These are phyloP conservation scores for Phortica magna DNA, from an alignment of 2,888 invertebrate species.

Conservation along the genomic window DNA sequence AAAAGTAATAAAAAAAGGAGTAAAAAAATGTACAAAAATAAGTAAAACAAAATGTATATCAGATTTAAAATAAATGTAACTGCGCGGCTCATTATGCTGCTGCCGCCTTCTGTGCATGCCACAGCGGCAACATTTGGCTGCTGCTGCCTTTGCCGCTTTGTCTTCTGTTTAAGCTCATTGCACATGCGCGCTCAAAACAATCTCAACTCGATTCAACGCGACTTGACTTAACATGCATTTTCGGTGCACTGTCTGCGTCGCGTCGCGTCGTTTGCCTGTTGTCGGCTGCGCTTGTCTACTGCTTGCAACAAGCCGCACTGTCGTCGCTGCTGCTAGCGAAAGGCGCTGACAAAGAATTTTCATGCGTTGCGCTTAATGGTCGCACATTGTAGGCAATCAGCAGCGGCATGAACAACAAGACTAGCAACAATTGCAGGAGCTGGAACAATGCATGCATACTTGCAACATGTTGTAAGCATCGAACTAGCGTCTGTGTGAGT, in stretches of 20 bases:
- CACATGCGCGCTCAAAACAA: conserved; percentile 27
- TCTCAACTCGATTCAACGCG: conserved; percentile 8
- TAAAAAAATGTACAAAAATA: conserved; percentile 34
- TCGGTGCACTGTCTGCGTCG: conserved; percentile 11
- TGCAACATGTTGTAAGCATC: neutral
- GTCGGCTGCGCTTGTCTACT: neutral
- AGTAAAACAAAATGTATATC: conserved; percentile 65
- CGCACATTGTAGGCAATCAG: conserved; percentile 30
- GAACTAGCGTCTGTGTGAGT: neutral
- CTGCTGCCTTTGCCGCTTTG: conserved; percentile 10
- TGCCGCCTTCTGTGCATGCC: conserved; percentile 18
- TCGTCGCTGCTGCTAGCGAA: neutral
- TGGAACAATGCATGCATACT: neutral
- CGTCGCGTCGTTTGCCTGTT: neutral
- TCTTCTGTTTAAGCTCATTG: conserved; percentile 27
- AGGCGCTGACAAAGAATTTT: conserved; percentile 26
- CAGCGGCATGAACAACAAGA: neutral
- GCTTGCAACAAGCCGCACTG: conserved; percentile 25
- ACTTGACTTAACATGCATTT: conserved; percentile 28
- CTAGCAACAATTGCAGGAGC: neutral
- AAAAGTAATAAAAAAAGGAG: conserved; percentile 51
- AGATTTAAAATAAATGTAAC: conserved; percentile 75
- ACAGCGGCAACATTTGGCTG: conserved; percentile 2
- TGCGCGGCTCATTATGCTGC: conserved; percentile 70
- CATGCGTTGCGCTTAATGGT: conserved; percentile 32